These are phyloP conservation scores for Urocolius indicus DNA, from an alignment of 2,113 vertebrate genomes.

Conservation along the genomic window DNA sequence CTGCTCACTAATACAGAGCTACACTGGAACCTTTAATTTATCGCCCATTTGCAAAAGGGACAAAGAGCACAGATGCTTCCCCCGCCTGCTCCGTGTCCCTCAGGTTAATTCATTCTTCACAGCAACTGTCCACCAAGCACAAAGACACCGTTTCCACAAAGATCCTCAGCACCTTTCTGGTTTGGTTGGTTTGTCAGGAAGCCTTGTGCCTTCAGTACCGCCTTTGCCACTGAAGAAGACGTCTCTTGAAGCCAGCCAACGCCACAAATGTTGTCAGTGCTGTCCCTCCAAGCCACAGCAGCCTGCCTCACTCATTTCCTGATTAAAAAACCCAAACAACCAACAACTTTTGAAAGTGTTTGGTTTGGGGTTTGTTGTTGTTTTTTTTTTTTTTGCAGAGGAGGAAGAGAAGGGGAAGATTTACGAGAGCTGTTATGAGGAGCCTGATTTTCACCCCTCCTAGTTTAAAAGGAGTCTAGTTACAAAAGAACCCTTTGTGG, in stretches of 20 bases:
- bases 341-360: neutral
- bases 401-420: neutral
- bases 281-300: neutral
- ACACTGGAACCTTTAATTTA: neutral
- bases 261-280: accelerated
- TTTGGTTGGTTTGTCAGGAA: neutral
- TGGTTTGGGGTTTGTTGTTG: neutral
- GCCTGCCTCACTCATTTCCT: neutral
- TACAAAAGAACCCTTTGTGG: neutral
- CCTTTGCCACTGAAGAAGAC: neutral
- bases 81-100: neutral
- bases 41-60: neutral
- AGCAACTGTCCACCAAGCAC: neutral
- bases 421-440: neutral
- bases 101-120: neutral
- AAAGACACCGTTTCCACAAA: neutral
- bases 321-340: neutral
- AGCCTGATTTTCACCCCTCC: neutral
- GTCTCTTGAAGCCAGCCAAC: neutral
- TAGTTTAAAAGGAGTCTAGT: neutral
- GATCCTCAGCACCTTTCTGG: neutral
- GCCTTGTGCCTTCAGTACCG: neutral
- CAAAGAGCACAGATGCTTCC: neutral
- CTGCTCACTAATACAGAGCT: neutral
- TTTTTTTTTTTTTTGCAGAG: neutral